Evolutionary conservation across 2,113 vertebrate genomes (phyloP).

Genomic region (Albula goreensis): DNA sequence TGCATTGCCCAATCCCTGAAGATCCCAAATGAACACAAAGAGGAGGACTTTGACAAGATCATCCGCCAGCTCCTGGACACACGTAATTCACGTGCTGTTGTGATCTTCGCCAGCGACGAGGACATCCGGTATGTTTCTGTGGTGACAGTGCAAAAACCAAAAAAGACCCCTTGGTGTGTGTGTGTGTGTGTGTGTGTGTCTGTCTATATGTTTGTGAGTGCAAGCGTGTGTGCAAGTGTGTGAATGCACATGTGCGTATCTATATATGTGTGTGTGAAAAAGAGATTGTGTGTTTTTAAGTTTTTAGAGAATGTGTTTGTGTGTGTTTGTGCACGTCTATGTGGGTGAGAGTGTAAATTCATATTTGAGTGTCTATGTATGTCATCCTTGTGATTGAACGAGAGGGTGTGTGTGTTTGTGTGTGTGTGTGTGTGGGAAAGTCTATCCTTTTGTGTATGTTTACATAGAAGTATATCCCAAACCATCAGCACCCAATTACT

Average conservation of each 20-base stretch:
- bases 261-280: background rate
- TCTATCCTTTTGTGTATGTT: too few relatives aligned
- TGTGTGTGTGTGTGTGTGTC: background rate
- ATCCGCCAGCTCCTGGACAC: constrained; percentile 89
- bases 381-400: too few relatives aligned
- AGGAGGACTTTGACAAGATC: constrained; percentile 84
- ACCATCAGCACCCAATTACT: too few relatives aligned
- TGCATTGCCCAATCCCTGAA: constrained; percentile 94
- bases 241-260: background rate
- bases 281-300: background rate
- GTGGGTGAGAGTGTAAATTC: background rate
- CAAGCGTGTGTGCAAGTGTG: too few relatives aligned
- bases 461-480: too few relatives aligned
- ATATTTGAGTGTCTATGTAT: background rate
- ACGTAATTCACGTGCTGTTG: constrained; percentile 80
- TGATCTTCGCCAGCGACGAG: constrained; percentile 90
- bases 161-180: background rate
- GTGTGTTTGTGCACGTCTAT: background rate
- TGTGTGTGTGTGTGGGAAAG: too few relatives aligned
- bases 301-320: background rate
- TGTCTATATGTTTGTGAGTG: too few relatives aligned
- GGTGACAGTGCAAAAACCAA: too few relatives aligned
- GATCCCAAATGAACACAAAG: constrained; percentile 86
- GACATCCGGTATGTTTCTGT: constrained; percentile 80
- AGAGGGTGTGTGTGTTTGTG: background rate